Conservation (phyloP, 2,113 vertebrate genomes). For the Psilopsiagon aurifrons region DNA sequence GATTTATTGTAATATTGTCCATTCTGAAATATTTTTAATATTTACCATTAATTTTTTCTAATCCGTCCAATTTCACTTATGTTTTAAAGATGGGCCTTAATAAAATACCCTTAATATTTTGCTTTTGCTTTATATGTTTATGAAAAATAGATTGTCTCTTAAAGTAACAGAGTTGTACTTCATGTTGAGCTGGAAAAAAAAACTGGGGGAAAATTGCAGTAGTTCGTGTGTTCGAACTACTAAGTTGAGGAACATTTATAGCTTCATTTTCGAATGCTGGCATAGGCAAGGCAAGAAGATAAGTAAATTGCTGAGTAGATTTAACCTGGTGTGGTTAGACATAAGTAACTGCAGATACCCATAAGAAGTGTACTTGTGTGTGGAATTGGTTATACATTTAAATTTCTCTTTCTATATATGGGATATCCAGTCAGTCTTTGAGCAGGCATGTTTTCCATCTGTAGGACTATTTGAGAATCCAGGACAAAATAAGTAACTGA, state of each 20-base stretch:
- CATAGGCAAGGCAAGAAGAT: rapidly evolving
- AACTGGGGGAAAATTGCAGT: background rate
- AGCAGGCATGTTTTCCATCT: background rate
- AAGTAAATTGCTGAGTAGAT: background rate
- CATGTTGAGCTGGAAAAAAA: background rate
- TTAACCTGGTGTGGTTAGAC: background rate
- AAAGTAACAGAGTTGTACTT: background rate
- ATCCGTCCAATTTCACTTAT: background rate
- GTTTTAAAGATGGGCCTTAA: background rate
- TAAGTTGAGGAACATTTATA: background rate
- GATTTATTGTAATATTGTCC: background rate
- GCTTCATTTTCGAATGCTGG: background rate
- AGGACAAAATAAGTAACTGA: background rate
- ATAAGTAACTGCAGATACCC: background rate
- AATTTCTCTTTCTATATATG: background rate
- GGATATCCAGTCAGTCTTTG: background rate
- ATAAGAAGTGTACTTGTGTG: background rate
- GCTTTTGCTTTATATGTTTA: background rate
- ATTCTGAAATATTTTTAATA: background rate
- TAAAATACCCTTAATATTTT: background rate
- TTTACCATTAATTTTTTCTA: background rate
- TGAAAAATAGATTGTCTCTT: background rate
- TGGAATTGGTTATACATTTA: background rate
- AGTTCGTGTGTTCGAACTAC: background rate
- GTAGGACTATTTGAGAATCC: background rate